Evolutionary conservation across 2,113 vertebrate genomes (phyloP).

Genomic region (Sinosuthora webbiana): DNA sequence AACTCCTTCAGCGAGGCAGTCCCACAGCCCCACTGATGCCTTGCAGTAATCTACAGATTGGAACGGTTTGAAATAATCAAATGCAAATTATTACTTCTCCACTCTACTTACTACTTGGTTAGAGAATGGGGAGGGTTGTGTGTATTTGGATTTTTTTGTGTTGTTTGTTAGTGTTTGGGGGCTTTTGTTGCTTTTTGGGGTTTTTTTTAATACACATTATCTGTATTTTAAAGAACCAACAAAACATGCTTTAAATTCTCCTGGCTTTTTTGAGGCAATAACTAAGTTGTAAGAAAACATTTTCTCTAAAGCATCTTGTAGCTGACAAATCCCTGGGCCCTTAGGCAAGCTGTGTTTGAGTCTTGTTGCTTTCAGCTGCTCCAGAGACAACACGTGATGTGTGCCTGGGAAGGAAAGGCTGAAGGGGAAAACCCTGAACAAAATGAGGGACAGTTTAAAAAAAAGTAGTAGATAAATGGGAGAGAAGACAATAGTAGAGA

Average conservation of each 20-base stretch:
- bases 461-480: background rate
- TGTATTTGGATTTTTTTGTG: background rate
- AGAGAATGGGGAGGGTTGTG: background rate
- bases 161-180: background rate
- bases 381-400: background rate
- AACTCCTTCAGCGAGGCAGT: background rate
- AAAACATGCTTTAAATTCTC: constrained; percentile 26
- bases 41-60: background rate
- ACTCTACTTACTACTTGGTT: background rate
- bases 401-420: background rate
- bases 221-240: constrained; percentile 13
- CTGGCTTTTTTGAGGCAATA: constrained; percentile 52
- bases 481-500: background rate
- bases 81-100: background rate
- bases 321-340: constrained; percentile 42
- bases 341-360: background rate
- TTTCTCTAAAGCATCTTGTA: constrained; percentile 54
- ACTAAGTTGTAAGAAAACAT: constrained; percentile 50
- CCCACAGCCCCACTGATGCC: background rate
- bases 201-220: background rate
- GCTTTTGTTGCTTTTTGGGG: background rate
- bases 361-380: constrained; percentile 25
- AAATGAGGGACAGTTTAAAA: background rate
- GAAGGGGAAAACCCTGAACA: background rate
- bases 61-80: background rate